A percentile compares a stretch with the other conserved stretches of the same genome.
Conservation (phyloP, 2,797 vertebrate genomes). For the Cetoscarus ocellatus region DNA sequence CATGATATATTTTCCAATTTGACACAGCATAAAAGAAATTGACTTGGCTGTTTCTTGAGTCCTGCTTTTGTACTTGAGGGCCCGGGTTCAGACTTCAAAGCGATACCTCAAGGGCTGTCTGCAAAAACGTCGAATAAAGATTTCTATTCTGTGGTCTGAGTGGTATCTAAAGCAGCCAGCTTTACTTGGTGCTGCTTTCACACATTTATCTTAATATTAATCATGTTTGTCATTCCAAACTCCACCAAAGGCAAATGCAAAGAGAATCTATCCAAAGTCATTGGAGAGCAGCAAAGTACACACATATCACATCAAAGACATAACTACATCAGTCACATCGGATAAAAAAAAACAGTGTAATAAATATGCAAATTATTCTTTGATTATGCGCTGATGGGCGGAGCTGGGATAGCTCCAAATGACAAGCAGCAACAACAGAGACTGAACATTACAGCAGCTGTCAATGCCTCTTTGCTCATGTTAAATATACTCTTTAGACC, state of each 20-base stretch:
- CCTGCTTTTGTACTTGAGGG: background rate
- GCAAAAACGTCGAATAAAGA: background rate
- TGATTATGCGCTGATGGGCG: background rate
- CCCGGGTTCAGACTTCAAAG: slow-evolving; percentile 32
- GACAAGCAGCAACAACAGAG: slow-evolving; percentile 1
- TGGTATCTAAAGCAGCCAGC: slow-evolving; percentile 5
- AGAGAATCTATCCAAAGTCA: slow-evolving; percentile 7
- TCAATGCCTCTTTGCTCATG: background rate
- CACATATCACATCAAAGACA: slow-evolving; percentile 36
- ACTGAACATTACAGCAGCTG: background rate
- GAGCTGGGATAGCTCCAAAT: slow-evolving; percentile 21
- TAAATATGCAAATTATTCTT: slow-evolving; percentile 12
- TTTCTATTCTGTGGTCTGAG: slow-evolving; percentile 5
- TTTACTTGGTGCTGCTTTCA: slow-evolving; percentile 2
- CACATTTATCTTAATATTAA: slow-evolving; percentile 16
- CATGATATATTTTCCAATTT: background rate
- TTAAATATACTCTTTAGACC: background rate
- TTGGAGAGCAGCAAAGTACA: background rate
- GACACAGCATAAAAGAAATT: background rate
- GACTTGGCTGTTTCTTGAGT: slow-evolving; percentile 3
- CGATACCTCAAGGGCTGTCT: background rate
- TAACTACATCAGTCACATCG: background rate
- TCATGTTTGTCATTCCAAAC: slow-evolving; percentile 14
- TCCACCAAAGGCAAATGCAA: slow-evolving; percentile 18
- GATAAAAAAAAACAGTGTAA: slow-evolving; percentile 15